Conservation (phyloP, 2,113 vertebrate species). For the Strigops habroptila region DNA sequence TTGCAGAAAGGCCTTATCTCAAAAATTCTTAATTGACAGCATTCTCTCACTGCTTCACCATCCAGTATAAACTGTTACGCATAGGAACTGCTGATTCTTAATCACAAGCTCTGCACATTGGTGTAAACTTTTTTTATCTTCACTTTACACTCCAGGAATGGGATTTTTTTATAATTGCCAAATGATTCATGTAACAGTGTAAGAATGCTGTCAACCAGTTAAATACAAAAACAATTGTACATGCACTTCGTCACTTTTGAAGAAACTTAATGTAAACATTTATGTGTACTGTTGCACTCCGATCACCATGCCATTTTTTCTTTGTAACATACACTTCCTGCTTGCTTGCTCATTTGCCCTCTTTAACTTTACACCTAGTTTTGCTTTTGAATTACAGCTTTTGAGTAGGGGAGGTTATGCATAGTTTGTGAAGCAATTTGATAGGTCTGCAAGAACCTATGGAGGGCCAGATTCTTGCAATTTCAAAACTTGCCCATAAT, state of each 20-base stretch:
- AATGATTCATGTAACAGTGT: background rate
- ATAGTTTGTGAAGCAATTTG: background rate
- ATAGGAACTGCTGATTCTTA: background rate
- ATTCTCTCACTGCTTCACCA: background rate
- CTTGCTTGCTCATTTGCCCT: background rate
- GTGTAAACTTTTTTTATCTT: background rate
- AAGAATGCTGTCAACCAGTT: background rate
- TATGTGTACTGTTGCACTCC: background rate
- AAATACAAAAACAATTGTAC: background rate
- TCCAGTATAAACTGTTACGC: background rate
- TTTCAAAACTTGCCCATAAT: background rate
- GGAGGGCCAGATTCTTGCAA: background rate
- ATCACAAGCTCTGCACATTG: background rate
- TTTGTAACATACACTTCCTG: background rate
- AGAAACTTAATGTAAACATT: background rate
- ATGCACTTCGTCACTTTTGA: background rate
- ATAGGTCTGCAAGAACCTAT: background rate
- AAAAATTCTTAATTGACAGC: background rate
- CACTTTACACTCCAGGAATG: background rate
- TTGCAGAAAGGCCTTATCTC: background rate
- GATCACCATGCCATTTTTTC: background rate
- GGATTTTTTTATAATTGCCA: background rate
- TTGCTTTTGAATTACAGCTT: background rate
- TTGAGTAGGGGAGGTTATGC: background rate
- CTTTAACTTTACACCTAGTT: background rate